Evolutionary conservation across 2,113 vertebrate species (phyloP), one percentile per base, ranked within the genome.

Genomic region (Lagopus muta): DNA sequence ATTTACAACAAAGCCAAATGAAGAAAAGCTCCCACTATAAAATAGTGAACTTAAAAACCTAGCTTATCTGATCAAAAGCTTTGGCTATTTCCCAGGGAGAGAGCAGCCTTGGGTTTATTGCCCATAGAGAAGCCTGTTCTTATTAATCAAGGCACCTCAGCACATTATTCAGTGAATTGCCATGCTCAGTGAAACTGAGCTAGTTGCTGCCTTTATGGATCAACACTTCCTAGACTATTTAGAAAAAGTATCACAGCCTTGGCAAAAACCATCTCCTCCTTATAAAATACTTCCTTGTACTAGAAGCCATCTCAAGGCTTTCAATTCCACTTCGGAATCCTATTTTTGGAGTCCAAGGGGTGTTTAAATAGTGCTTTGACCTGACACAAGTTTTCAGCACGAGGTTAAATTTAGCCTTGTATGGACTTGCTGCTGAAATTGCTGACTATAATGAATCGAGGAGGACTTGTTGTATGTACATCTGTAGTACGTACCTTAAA

Each of bases 11-110:
- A 77, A 94, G 61, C 52, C 72, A 88, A 61, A 88, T 77, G 82
- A 89, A 92, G 76, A 95, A 91, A 88, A 88, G 67, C 75, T 65
- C 85, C 86, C 79, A 30, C 47, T 78, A 76, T 92, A 74, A 97
- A 95, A 95, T 90, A 90, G 94, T 94, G 83, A 67, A 88, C 89
- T 83, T 74, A 93, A 95, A 92, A 15, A 13, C 34, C 27, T 73
- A 57, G 76, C 65, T 94, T 95, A 88, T 70, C 83, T 74, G 88
- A 91, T 89, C 82, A 60, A 86, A 90, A 92, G 67, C 64, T 67
- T 85, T 67, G 36, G 54, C 57, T 84, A 45, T 88, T 93, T 92
- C 88, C 52, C 76, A 90, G 77, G 62, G 64, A 95, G 77, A 94
- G 66, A 88, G 78, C 34, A 88, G 57, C 67, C 64, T 79, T 84